A percentile compares a stretch with the other conserved stretches of the same genome.
Evolutionary conservation across 2,113 vertebrate species (phyloP).

Genomic region (Thamnaconus septentrionalis): DNA sequence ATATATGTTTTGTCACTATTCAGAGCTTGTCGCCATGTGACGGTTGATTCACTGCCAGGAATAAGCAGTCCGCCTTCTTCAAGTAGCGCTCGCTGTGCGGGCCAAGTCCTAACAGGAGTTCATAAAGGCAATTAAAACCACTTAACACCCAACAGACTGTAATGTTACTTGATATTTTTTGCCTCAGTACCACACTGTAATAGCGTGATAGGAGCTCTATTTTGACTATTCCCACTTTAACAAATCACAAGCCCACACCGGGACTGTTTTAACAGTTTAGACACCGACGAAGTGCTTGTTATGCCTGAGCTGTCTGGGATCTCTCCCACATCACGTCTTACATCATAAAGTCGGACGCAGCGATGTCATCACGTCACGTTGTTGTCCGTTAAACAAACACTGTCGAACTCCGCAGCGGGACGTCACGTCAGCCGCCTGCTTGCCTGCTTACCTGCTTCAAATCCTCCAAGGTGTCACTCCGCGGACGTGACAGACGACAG

Average conservation of each 20-base stretch:
- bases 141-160: not conserved
- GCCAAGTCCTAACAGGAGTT: slow-evolving; percentile 3
- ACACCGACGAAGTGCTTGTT: too few species aligned
- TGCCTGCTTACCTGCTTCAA: slow-evolving; percentile 14
- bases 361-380: not conserved
- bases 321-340: too few species aligned
- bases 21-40: slow-evolving; percentile 23
- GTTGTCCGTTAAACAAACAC: not conserved
- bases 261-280: too few species aligned
- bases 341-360: not conserved
- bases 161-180: not conserved
- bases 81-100: too few species aligned
- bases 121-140: slow-evolving; percentile 8
- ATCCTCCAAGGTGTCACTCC: too few species aligned
- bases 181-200: too few species aligned
- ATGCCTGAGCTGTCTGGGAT: too few species aligned
- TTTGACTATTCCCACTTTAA: too few species aligned
- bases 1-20: not conserved
- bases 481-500: too few species aligned
- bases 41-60: slow-evolving; percentile 20
- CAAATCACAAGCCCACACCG: too few species aligned
- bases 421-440: slow-evolving; percentile 24
- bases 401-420: not conserved
- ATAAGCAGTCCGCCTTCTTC: not conserved
- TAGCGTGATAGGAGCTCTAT: too few species aligned